These are phyloP conservation scores for Rhipidura dahli DNA, from an alignment of 2,113 vertebrate genomes.

Conservation along the genomic window DNA sequence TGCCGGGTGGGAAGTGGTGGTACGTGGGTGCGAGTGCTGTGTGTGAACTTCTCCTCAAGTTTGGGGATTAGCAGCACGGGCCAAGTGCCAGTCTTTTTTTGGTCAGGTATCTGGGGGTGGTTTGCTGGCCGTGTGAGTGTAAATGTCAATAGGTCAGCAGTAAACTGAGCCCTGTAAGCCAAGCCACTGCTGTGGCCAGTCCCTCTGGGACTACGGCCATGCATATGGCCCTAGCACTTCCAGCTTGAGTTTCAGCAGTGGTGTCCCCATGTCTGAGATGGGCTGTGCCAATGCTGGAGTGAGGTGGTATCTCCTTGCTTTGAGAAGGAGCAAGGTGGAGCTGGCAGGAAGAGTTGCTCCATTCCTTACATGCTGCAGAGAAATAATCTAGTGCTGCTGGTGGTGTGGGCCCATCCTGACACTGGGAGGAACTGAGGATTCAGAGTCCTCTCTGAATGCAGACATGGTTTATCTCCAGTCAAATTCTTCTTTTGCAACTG, in stretches of 20 bases:
- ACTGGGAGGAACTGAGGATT: neutral
- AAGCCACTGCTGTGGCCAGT: neutral
- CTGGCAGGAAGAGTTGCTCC: neutral
- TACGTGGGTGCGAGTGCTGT: neutral
- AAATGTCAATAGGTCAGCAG: neutral
- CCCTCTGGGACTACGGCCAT: accelerated
- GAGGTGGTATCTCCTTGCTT: accelerated
- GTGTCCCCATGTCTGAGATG: accelerated
- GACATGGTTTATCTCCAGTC: neutral
- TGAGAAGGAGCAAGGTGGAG: neutral
- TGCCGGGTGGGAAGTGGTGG: neutral
- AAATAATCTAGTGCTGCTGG: neutral
- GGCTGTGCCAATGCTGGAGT: neutral
- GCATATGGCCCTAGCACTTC: neutral
- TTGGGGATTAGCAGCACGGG: constrained; percentile 28
- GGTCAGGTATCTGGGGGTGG: constrained; percentile 13
- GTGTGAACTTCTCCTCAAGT: constrained; percentile 22
- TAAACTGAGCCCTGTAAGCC: constrained; percentile 18
- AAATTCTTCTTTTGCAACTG: neutral
- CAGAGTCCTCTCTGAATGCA: neutral
- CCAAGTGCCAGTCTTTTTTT: constrained; percentile 42
- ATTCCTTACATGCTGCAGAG: neutral
- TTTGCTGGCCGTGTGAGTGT: neutral
- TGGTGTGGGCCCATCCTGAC: neutral
- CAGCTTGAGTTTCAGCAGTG: neutral